Evolutionary conservation across 2,113 vertebrate species (phyloP), one percentile per base, ranked within the genome.

Genomic region (Poeciliopsis occidentalis): DNA sequence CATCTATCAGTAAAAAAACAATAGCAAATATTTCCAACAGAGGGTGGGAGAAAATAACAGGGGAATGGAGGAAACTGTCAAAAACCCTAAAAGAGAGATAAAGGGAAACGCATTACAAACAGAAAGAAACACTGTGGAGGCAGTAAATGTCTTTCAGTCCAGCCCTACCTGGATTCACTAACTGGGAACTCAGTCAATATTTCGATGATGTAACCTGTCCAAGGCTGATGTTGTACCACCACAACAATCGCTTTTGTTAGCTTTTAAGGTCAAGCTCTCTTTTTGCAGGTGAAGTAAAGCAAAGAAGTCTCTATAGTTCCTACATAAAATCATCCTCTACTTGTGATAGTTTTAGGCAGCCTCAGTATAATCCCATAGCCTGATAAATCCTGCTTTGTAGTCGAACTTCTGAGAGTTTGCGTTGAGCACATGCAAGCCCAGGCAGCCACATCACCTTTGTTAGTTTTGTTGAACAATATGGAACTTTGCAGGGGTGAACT

Each of bases 111-210:
- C 54, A 73, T 66, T 69, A 83, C 73, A 79, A n/a, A 34, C 30
- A 63, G 27, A 63, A 79, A 81, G 81, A 65, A 71, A 81, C 41
- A 62, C 74, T 65, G 69, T 86, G 39, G 83, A 79, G 76, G 82
- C 73, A 76, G 76, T 80, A 75, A 80, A 85, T 85, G 79, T 91
- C 85, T 90, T 71, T 57, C 31, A 84, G 85, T 84, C 90, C 80
- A 80, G 76, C 65, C 37, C 27, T 73, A 69, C 64, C 78, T 73
- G 19, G 27, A 57, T 67, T 85, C 62, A 75, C 69, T 78, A 51
- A 69, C 60, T 64, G 60, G 77, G 51, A 27, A 63, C 51, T 73
- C 66, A 82, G 71, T 75, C 73, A 29, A 27, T 84, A 68, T 74
- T 78, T 69, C 64, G 5, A 69, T 37, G 39, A 79, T 76, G 71